Base-by-base conservation (phyloP, 35 echinoderm and acorn worm species). In the Strongylocentrotus purpuratus region DNA sequence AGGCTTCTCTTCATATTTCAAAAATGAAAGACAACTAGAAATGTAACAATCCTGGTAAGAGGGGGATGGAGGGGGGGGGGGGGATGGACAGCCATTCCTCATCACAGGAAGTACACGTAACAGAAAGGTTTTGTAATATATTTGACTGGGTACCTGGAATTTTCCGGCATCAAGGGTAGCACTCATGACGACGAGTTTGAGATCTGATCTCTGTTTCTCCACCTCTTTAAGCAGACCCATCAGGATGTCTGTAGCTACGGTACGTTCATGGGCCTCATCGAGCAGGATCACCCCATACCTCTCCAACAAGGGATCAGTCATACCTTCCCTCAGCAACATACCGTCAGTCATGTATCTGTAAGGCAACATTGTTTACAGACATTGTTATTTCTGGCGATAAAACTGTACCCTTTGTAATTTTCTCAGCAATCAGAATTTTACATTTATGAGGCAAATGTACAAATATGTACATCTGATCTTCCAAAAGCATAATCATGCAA, bases 281-380 rank as follows among this genome's bases (percentile, higher is more conserved):
- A 99, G 97, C 10, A 99, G 85, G 58, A 99, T 99, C 15, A 97
- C 98, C 41, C 98, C 98, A 18, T 99, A 99, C 10, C 97, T 95
- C 48, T 99, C 98, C 78, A 99, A 94, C 32, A 99, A 93, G 14
- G 98, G 98, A 87, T 99, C 98, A 6, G 97, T 99, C 98, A 99
- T 99, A 55, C 97, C 98, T 58, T 99, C 98, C n/a, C 98, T 86
- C 55, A 99, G 88, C 46, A 99, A 97, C 98, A 99, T 99, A 99
- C 98, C 98, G 94, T 99, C 98, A 85, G 98, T 99, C 98, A 99
- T 99, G 96, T 99, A 99, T 96, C 98, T 99, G 46, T 11, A 92
- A 96, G 31, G 20, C 33, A 60, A 31, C 8, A 86, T 32, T 35
- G 10, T 15, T 5, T 45, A 65, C 10, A 85, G 18, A 9, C 15